Evolutionary conservation across 2,888 invertebrate species (phyloP), one percentile per base, ranked within the genome.

Genomic region (Scaeva pyrastri): DNA sequence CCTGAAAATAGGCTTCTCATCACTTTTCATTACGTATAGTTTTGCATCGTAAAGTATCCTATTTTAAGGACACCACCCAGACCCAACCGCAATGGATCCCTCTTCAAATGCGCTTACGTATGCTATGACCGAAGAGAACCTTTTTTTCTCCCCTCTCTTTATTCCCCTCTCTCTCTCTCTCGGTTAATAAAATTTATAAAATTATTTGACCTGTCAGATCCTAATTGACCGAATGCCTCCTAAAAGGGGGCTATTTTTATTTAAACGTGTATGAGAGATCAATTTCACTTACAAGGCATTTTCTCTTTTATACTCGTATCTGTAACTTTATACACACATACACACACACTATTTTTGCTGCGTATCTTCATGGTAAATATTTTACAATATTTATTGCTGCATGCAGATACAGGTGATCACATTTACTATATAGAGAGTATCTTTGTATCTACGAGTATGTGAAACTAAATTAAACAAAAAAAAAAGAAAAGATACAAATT

Each of bases 1-100:
- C 82, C 82, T 86, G 86, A 45, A 86, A 86, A 82, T 86, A 86
- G 81, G 82, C 86, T 82, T 78, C 82, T 45, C 86, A 82, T 86
- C 82, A 86, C 72, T 86, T 77, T 73, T 81, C 85, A 77, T 82
- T 82, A n/a, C n/a, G n/a, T n/a, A 31, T 31, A 78, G 81, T 73
- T 77, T 74, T 39, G 56, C 70, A 77, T 82, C 81, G 71, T 86
- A 86, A 86, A 86, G 74, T 82, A 70, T 78, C 58, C 82, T 74
- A 74, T 86, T 80, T 58, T 86, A 82, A 86, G 81, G 73, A 86
- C 26, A 48, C 16, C 19, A n/a, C 10, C 21, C 12, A n/a, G n/a
- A n/a, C n/a, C n/a, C n/a, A n/a, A n/a, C n/a, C n/a, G n/a, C n/a
- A n/a, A n/a, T n/a, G n/a, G n/a, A n/a, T n/a, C n/a, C n/a, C n/a